These are phyloP conservation scores for Hypselothyrea guttata DNA, from an alignment of 2,888 invertebrate genomes.

Conservation along the genomic window DNA sequence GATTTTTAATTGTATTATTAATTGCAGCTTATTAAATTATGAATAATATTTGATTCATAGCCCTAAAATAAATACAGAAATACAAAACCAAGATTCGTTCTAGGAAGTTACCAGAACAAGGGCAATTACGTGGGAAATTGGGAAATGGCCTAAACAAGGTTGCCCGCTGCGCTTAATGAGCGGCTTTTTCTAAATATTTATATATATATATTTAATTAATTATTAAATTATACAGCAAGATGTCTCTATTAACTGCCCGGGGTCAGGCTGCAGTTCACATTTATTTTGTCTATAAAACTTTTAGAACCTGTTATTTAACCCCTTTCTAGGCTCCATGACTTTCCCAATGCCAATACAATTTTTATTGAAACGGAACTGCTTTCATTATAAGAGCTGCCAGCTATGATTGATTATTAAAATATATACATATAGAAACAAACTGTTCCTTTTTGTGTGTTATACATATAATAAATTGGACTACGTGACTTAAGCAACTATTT, in stretches of 20 bases:
- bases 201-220: no score
- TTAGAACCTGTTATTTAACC: neutral
- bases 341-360: conserved; percentile 51
- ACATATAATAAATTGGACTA: conserved; percentile 50
- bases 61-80: conserved; percentile 12
- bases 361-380: conserved; percentile 48
- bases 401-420: conserved; percentile 53
- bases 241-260: no score
- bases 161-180: neutral
- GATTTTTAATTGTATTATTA: conserved; percentile 76
- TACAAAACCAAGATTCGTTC: conserved; percentile 41
- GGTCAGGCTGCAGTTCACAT: no score
- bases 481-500: conserved; percentile 57
- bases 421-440: conserved; percentile 22
- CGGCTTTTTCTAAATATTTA: no score
- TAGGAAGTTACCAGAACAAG: conserved; percentile 46
- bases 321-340: conserved; percentile 11
- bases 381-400: conserved; percentile 45
- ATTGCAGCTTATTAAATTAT: conserved; percentile 75
- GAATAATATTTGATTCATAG: conserved; percentile 64
- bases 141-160: conserved; percentile 22
- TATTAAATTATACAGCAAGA: no score
- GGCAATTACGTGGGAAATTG: conserved; percentile 31
- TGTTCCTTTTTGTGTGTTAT: conserved; percentile 36
- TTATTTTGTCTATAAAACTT: no score